A percentile compares a stretch with the other conserved stretches of the same genome.
phyloP scores from a whole-genome alignment of 2,113 vertebrate genomes.

The Caracal caracal region DNA sequence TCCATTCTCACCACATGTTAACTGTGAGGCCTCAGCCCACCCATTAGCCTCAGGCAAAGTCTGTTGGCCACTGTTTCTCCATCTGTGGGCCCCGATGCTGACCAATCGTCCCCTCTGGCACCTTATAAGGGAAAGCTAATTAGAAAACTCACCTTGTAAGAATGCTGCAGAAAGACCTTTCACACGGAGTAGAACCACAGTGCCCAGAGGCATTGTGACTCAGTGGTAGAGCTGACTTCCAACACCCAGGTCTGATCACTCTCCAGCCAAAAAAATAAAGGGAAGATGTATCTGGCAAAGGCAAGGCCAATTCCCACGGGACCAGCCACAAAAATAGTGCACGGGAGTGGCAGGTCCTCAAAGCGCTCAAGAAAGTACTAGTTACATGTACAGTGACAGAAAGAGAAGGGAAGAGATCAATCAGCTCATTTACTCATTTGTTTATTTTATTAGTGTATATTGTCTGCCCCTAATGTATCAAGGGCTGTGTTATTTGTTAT shows the following conservation, averaged over 20 bases:
- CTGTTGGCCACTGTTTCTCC: slow-evolving; percentile 45
- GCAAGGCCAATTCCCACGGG: slow-evolving; percentile 1
- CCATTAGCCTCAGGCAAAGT: slow-evolving; percentile 63
- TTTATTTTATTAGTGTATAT: not conserved
- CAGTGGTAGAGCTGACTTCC: slow-evolving; percentile 58
- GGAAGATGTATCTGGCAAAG: slow-evolving; percentile 22
- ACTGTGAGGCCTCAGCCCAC: slow-evolving; percentile 40
- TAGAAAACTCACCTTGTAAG: slow-evolving; percentile 71
- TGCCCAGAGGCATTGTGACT: slow-evolving; percentile 69
- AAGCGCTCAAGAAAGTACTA: not conserved
- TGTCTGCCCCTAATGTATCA: not conserved
- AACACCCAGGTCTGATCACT: slow-evolving; percentile 27
- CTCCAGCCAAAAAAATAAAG: not conserved
- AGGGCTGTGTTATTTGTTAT: not conserved
- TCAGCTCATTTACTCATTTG: not conserved
- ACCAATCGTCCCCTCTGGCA: slow-evolving; percentile 69
- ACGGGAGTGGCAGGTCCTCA: not conserved
- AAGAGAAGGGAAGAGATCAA: not conserved
- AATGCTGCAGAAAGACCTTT: slow-evolving; percentile 67
- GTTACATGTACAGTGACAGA: not conserved
- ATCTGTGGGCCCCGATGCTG: slow-evolving; percentile 37
- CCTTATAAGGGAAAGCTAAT: slow-evolving; percentile 76
- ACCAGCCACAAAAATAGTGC: not conserved
- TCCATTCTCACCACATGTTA: slow-evolving; percentile 55
- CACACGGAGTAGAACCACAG: slow-evolving; percentile 44